Percentiles rank a stretch among this genome's conserved stretches.
phyloP scores from a whole-genome alignment of 2,113 vertebrate species.

The Jaculus jaculus region DNA sequence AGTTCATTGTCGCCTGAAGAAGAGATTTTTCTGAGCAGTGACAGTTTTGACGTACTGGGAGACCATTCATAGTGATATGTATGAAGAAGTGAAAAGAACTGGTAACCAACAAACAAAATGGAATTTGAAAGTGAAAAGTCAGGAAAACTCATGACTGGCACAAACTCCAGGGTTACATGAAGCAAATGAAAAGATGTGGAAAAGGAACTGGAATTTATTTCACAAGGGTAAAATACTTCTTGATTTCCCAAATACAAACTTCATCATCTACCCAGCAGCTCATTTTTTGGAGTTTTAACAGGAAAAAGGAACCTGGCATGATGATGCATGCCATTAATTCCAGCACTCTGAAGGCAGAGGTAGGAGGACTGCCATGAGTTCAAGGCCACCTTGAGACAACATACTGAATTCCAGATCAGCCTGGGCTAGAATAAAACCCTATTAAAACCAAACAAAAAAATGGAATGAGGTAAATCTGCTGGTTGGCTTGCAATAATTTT shows the following conservation, averaged over 20 bases:
- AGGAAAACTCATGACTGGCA: not conserved
- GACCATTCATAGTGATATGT: constrained; percentile 10
- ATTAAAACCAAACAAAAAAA: no score
- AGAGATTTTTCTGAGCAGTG: constrained; percentile 27
- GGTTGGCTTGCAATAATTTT: no score
- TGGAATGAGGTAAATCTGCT: not conserved
- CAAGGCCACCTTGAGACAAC: no score
- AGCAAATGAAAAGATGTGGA: not conserved
- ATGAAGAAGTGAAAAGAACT: not conserved
- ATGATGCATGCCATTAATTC: no score
- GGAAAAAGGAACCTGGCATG: no score
- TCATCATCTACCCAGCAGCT: not conserved
- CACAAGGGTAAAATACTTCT: not conserved
- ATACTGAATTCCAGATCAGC: no score
- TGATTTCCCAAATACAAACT: not conserved
- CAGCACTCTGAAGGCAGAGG: no score
- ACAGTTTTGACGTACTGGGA: constrained; percentile 34
- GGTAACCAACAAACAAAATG: constrained; percentile 27
- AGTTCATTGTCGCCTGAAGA: constrained; percentile 6
- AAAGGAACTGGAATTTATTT: constrained; percentile 11
- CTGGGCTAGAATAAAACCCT: no score
- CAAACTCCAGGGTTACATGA: not conserved
- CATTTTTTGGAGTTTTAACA: not conserved
- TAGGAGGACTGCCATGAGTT: no score
- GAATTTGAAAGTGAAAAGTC: constrained; percentile 44